Conservation (phyloP, 2,113 vertebrate species). For the Tamias sibiricus region DNA sequence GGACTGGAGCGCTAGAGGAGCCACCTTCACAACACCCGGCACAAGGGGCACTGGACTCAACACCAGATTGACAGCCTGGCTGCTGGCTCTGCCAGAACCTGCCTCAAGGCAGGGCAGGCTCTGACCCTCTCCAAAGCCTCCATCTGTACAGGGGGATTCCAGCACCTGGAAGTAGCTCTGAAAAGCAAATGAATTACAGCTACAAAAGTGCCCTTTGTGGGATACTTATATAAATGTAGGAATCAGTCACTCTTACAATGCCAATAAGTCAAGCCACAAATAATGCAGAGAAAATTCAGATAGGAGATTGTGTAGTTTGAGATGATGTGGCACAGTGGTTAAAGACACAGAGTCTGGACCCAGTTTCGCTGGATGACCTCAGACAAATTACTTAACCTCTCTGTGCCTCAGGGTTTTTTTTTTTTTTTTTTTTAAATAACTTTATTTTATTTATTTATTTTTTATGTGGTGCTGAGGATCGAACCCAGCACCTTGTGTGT, state of each 20-base stretch:
- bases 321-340: background rate
- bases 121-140: background rate
- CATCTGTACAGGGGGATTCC: background rate
- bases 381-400: slow-evolving; percentile 9
- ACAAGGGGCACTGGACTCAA: slow-evolving; percentile 39
- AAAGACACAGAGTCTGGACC: background rate
- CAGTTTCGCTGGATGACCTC: background rate
- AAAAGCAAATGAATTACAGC: background rate
- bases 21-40: background rate
- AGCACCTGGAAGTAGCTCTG: background rate
- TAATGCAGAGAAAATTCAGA: background rate
- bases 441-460: no score
- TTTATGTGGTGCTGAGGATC: no score
- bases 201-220: background rate
- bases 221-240: background rate
- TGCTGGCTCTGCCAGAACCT: background rate
- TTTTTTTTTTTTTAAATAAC: no score
- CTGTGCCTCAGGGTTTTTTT: slow-evolving; percentile 5
- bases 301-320: background rate
- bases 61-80: background rate
- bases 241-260: background rate
- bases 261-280: background rate
- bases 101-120: background rate
- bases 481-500: no score
- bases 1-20: background rate